These are phyloP conservation scores for Drosophila anomalata DNA, from an alignment of 2,888 invertebrate species.

Conservation along the genomic window DNA sequence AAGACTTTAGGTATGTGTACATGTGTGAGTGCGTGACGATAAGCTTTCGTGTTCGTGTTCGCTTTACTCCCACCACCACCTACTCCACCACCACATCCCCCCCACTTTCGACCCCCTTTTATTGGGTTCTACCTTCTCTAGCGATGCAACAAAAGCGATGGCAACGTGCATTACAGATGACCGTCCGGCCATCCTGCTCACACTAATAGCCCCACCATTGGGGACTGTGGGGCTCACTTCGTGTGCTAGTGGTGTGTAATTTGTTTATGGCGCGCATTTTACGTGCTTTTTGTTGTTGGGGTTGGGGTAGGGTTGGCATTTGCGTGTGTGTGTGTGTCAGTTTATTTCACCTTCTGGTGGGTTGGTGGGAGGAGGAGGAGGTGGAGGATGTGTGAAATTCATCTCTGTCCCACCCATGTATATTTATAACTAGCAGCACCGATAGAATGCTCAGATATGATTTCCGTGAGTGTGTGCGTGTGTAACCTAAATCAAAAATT, in stretches of 20 bases:
- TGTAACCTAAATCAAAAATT: slow-evolving; percentile 33
- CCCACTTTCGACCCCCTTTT: background rate
- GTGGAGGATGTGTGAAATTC: slow-evolving; percentile 22
- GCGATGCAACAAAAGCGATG: slow-evolving; percentile 33
- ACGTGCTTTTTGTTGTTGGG: slow-evolving; percentile 34
- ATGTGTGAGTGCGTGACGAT: slow-evolving; percentile 8
- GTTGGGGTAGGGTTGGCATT: slow-evolving; percentile 68
- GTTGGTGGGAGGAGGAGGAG: background rate
- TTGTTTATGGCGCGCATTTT: slow-evolving; percentile 74
- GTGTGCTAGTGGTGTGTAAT: slow-evolving; percentile 38
- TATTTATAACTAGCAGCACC: slow-evolving; percentile 31
- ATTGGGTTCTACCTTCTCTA: slow-evolving; percentile 29
- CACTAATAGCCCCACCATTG: slow-evolving; percentile 15
- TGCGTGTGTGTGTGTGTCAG: slow-evolving; percentile 1
- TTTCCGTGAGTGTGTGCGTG: slow-evolving; percentile 1
- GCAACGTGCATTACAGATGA: slow-evolving; percentile 46
- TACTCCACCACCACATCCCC: no score
- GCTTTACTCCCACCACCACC: background rate
- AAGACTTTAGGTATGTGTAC: background rate
- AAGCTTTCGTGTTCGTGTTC: slow-evolving; percentile 30
- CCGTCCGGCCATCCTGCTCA: slow-evolving; percentile 47
- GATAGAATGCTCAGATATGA: slow-evolving; percentile 16
- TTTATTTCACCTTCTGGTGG: slow-evolving; percentile 26
- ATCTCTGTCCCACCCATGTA: slow-evolving; percentile 14
- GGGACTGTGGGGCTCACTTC: slow-evolving; percentile 12